Percentiles rank a stretch among this genome's conserved stretches.
These are phyloP conservation scores for Dicranocentrus wangi DNA, from an alignment of 2,888 invertebrate genomes.

Conservation along the genomic window DNA sequence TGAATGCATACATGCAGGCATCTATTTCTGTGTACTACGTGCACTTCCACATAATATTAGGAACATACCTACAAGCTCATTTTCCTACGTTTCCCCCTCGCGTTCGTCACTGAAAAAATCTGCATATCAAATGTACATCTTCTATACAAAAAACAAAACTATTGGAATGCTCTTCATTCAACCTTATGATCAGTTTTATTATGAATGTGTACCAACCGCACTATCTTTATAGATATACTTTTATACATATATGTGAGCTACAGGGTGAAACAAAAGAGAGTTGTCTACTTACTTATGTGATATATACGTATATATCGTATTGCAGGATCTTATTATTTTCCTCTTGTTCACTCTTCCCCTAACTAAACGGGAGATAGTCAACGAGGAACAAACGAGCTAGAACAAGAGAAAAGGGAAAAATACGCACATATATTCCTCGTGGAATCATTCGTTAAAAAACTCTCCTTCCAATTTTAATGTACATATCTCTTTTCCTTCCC, in stretches of 20 bases:
- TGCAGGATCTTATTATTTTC: neutral
- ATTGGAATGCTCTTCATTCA: conserved; percentile 39
- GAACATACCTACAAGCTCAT: conserved; percentile 29
- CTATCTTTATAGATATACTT: neutral
- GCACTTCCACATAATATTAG: neutral
- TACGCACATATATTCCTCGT: conserved; percentile 37
- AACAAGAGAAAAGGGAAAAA: conserved; percentile 31
- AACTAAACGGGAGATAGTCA: conserved; percentile 9
- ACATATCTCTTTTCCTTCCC: conserved; percentile 18
- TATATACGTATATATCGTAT: neutral
- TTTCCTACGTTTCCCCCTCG: conserved; percentile 23
- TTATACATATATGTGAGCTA: conserved; percentile 13
- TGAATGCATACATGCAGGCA: conserved; percentile 8
- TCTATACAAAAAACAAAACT: conserved; percentile 22
- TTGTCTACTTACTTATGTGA: neutral
- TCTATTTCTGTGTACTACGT: neutral
- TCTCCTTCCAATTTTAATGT: conserved; percentile 53
- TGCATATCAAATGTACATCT: conserved; percentile 52
- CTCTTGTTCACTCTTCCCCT: conserved; percentile 6
- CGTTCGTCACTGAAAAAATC: conserved; percentile 56
- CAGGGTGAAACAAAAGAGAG: conserved; percentile 46
- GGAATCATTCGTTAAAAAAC: conserved; percentile 61
- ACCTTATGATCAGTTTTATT: conserved; percentile 33
- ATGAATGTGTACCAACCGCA: neutral
- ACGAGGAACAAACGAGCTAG: neutral